phyloP scores from a whole-genome alignment of 2,888 invertebrate genomes.

The Stenurella melanura region DNA sequence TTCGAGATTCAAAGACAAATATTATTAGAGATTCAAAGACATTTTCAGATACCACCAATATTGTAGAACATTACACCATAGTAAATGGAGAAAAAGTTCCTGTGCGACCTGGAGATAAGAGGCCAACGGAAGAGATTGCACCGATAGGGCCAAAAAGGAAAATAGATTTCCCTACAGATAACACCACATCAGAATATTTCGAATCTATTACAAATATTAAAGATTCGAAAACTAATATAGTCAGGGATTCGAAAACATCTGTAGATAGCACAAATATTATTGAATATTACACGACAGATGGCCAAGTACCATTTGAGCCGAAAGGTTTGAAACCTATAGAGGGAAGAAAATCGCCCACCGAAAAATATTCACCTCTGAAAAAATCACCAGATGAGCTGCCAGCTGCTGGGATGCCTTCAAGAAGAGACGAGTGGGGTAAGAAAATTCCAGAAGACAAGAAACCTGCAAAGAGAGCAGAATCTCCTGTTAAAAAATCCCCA shows the following conservation, averaged over 20 bases:
- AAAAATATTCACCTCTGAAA: slow-evolving; percentile 2
- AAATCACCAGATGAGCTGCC: slow-evolving; percentile 36
- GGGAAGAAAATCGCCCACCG: slow-evolving; percentile 38
- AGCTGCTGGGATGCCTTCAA: slow-evolving; percentile 40
- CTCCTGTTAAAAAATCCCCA: slow-evolving; percentile 30
- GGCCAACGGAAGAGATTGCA: slow-evolving; percentile 10
- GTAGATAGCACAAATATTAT: slow-evolving; percentile 57
- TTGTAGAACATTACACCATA: slow-evolving; percentile 50
- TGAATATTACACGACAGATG: slow-evolving; percentile 55
- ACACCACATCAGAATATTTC: slow-evolving; percentile 9
- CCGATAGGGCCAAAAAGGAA: not conserved
- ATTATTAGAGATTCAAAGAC: slow-evolving; percentile 54
- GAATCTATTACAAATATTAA: slow-evolving; percentile 22
- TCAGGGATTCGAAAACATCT: slow-evolving; percentile 55
- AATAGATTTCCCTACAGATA: slow-evolving; percentile 1
- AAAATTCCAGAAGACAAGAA: slow-evolving; percentile 32
- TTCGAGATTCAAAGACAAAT: slow-evolving; percentile 41
- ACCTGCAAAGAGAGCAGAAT: slow-evolving; percentile 46
- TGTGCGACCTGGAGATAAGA: slow-evolving; percentile 23
- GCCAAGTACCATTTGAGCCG: slow-evolving; percentile 45
- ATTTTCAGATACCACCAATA: slow-evolving; percentile 52
- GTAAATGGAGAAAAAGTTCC: slow-evolving; percentile 44
- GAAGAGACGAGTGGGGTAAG: slow-evolving; percentile 36
- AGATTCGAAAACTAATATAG: slow-evolving; percentile 51
- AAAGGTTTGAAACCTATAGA: slow-evolving; percentile 18